Conservation (phyloP, 2,113 vertebrate species). For the Neopipo cinnamomea region DNA sequence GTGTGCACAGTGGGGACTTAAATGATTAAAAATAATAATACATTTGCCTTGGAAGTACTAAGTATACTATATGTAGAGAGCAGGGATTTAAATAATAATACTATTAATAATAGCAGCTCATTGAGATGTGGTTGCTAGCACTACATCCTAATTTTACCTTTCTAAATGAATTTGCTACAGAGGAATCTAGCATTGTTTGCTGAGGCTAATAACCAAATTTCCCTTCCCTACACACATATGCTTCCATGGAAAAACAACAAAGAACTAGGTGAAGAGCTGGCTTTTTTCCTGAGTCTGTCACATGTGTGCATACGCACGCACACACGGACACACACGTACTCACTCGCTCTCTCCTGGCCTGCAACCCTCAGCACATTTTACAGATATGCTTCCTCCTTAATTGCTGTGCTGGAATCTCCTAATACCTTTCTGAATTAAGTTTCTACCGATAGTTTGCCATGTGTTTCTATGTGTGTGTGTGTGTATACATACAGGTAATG, state of each 20-base stretch:
- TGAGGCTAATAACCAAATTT: slow-evolving; percentile 42
- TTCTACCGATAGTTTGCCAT: not conserved
- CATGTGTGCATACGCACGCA: slow-evolving; percentile 51
- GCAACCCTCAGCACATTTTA: slow-evolving; percentile 42
- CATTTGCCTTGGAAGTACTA: slow-evolving; percentile 46
- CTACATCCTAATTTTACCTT: slow-evolving; percentile 25
- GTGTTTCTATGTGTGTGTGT: not conserved
- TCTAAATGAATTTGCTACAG: slow-evolving; percentile 33
- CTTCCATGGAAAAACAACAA: slow-evolving; percentile 64
- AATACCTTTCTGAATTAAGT: slow-evolving; percentile 50
- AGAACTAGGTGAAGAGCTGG: slow-evolving; percentile 37
- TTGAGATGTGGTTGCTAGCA: slow-evolving; percentile 10
- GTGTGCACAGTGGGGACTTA: not conserved
- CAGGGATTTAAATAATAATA: slow-evolving; percentile 60
- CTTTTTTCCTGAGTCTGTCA: slow-evolving; percentile 45
- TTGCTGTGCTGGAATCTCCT: slow-evolving; percentile 26
- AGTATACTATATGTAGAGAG: slow-evolving; percentile 7
- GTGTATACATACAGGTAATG: not conserved
- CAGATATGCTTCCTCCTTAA: slow-evolving; percentile 16
- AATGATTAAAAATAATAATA: slow-evolving; percentile 44
- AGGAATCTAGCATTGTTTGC: slow-evolving; percentile 55
- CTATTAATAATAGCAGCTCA: slow-evolving; percentile 17
- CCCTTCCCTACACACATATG: slow-evolving; percentile 36
- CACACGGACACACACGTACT: slow-evolving; percentile 19
- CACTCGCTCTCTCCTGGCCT: slow-evolving; percentile 15